Evolutionary conservation across 2,113 vertebrate species (phyloP), one percentile per base, ranked within the genome.

Genomic region (Peromyscus leucopus): DNA sequence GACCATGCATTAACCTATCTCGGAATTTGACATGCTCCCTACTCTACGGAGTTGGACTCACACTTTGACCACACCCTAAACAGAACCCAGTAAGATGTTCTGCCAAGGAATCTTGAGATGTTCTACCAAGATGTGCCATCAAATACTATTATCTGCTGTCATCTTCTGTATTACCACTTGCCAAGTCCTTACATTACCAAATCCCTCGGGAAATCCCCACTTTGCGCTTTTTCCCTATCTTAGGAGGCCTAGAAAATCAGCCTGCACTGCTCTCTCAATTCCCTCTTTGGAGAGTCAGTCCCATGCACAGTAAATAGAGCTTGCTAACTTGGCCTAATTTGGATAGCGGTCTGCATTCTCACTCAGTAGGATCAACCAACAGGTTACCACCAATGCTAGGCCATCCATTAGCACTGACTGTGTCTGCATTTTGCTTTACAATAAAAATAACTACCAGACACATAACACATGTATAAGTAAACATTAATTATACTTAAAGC

Each of bases 381-480:
- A n/a, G 7, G 6, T 84, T 90, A 67, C 12, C 80, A 71, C 17
- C n/a, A 69, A 65, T 28, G 13, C 33, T 46, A 26, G 5, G 7
- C 76, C 80, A 39, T 89, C 63, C 19, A 42, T 33, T 71, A 33
- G 63, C 8, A 22, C 17, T 63, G 42, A 90, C 51, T n/a, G 21
- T 15, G 55, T 42, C 65, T 21, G 5, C 46, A 74, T 91, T 83
- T 91, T 75, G 71, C 51, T 93, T 96, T 78, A 76, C 36, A 75
- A 72, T 51, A 91, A 78, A 97, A 71, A 59, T 57, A 24, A 48
- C 57, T 89, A 79, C 21, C 24, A 90, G 80, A 67, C 79, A 90
- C 65, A 86, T 83, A 74, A 51, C 71, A 69, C 8, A 10, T 76
- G 7, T 51, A 33, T 88, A 95, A 90, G 63, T 76, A 90, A 85